Evolutionary conservation across 2,113 vertebrate species (phyloP), one percentile per base, ranked within the genome.

Genomic region (Larimichthys polyactis): DNA sequence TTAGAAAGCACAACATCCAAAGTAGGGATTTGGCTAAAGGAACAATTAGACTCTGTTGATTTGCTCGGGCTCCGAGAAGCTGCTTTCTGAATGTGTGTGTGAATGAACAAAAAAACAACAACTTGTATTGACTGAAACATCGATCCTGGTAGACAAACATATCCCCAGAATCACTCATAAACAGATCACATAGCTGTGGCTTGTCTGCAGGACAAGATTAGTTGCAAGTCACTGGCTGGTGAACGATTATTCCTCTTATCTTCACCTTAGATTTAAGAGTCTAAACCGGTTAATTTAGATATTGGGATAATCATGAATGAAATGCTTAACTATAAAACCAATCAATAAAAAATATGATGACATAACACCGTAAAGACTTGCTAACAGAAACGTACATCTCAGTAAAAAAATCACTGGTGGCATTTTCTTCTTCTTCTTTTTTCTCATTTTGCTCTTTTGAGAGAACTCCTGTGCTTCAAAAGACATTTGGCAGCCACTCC

Each of bases 401-500:
- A 57, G 27, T 77, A 84, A 74, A 71, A 76, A 68, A 59, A 44
- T 73, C 79, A 69, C 74, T 78, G 48, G 49, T 75, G 83, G 64
- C 55, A 55, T 81, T 83, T 83, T 77, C 65, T 71, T 49, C 66
- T 71, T 69, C 32, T 84, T 40, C 8, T 29, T 29, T 40, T 67
- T 78, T 77, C 71, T 85, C 54, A 62, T 51, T 74, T 67, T 87
- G 63, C 79, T 85, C 71, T 80, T 83, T 81, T 80, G 77, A 85
- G 44, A 87, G 46, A 80, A 82, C 71, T 84, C 66, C 59, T 78
- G 59, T 69, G 83, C 83, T 85, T 89, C 85, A 90, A 66, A 89
- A 89, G 83, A 75, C 66, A 68, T 89, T 90, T 84, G 75, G 84
- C 83, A 84, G 90, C 78, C 75, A 70, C 82, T 87, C 79, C 44